Evolutionary conservation across 23 tunicate genomes (phyloP), one percentile per base, ranked within the genome.

Genomic region (Halocynthia roretzi): DNA sequence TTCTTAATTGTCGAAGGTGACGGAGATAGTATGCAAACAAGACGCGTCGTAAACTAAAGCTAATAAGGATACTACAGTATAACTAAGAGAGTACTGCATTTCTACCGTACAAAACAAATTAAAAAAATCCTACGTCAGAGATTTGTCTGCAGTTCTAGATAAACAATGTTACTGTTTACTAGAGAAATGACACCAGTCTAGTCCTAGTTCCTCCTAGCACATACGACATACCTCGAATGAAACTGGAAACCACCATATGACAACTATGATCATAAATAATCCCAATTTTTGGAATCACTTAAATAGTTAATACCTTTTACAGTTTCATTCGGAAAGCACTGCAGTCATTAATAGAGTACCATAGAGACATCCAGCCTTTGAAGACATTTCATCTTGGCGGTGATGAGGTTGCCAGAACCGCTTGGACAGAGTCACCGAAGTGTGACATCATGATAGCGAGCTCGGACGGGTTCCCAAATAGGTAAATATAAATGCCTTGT

Each of bases 361-460:
- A 91, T 50, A 6, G 4, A 5, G 91, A 68, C 51, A 72, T 77
- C 5, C 97, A 91, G 56, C 62, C 70, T 7, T 70, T 91, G 56
- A 85, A 80, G 8, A 66, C 81, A 7, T 69, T 93, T 60, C 98
- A 93, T 72, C 52, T 93, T 7, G 98, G 98, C 50, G 98, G 98
- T 5, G 98, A 93, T 62, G 98, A 93, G 77, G 87, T 93, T 23
- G 95, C 90, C 56, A 14, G 23, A 12, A 75, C 76, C 7, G 89
- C 87, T 7, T 93, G 94, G 94, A 55, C n/a, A 17, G 54, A 84
- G 2, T 93, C 94, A 17, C 68, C 83, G 23, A 76, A 80, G 77
- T 87, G 89, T 77, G 40, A 58, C 22, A 66, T 77, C 53, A 77
- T 76, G 10, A n/a, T 73, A 51, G 12, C 10, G 17, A 80, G 50